A percentile compares a stretch with the other conserved stretches of the same genome.
These are phyloP conservation scores for Drosophila subpulchrella DNA, from an alignment of 1,140 invertebrate genomes.

Conservation along the genomic window DNA sequence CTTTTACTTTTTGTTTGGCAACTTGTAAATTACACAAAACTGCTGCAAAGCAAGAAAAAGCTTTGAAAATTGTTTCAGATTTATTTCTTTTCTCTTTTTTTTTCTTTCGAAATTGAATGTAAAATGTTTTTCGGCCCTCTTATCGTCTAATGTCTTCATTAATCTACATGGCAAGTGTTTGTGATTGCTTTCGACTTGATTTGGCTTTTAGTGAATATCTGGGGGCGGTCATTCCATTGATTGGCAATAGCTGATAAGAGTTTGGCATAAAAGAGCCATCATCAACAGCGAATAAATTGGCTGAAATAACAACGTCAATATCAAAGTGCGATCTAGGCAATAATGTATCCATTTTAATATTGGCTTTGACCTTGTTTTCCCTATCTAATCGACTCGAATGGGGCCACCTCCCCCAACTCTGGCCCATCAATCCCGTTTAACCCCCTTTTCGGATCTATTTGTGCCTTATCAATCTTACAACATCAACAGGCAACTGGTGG, in stretches of 20 bases:
- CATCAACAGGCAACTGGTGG: conserved; percentile 1
- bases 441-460: conserved; percentile 13
- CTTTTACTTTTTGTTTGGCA: conserved; percentile 74
- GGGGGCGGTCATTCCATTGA: neutral
- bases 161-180: conserved; percentile 29
- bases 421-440: conserved; percentile 43
- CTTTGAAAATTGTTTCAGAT: conserved; percentile 41
- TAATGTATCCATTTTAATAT: conserved; percentile 3
- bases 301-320: conserved; percentile 13
- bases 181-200: conserved; percentile 23
- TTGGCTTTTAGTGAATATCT: conserved; percentile 34
- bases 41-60: conserved; percentile 22
- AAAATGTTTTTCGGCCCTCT: conserved; percentile 19
- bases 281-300: neutral
- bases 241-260: conserved; percentile 15
- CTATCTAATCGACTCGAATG: conserved; percentile 38
- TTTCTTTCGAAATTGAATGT: neutral
- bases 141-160: conserved; percentile 30
- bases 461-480: conserved; percentile 27
- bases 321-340: conserved; percentile 1
- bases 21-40: conserved; percentile 72
- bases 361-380: conserved; percentile 39
- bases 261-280: neutral
- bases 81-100: conserved; percentile 26
- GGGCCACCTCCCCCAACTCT: conserved; percentile 15